These are phyloP conservation scores for Egretta garzetta DNA, from an alignment of 2,113 vertebrate species.

Conservation along the genomic window DNA sequence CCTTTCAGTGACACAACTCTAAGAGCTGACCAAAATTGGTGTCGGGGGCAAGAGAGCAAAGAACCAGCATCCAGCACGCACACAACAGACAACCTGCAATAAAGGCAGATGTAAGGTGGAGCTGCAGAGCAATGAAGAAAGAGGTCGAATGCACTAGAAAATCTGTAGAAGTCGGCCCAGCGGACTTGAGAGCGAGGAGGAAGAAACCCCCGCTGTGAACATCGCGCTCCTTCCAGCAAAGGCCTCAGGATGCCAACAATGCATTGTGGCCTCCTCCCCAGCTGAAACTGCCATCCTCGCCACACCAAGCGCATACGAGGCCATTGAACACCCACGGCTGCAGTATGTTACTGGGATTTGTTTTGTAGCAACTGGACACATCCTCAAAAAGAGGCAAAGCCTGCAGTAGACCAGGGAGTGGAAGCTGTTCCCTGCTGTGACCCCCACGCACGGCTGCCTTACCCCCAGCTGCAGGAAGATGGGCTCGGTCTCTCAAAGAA, in stretches of 20 bases:
- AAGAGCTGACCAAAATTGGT: not conserved
- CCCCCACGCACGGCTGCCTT: not conserved
- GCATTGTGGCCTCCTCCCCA: not conserved
- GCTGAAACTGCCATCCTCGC: not conserved
- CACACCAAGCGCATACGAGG: accelerated
- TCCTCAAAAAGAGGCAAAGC: not conserved
- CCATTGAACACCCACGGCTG: not conserved
- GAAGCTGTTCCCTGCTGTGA: not conserved
- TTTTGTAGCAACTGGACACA: not conserved
- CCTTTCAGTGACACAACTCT: not conserved
- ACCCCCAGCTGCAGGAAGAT: not conserved
- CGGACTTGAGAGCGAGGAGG: not conserved
- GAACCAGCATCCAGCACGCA: not conserved
- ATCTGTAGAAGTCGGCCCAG: not conserved
- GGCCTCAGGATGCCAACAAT: not conserved
- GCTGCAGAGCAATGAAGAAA: not conserved
- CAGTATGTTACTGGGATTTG: not conserved
- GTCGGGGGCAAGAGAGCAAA: not conserved
- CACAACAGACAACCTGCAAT: too few relatives aligned
- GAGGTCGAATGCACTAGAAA: not conserved
- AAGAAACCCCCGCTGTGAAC: not conserved
- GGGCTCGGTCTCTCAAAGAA: not conserved
- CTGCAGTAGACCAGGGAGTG: not conserved
- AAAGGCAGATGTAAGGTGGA: not conserved
- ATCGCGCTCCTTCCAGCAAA: not conserved